Base-by-base conservation (phyloP, 2,797 vertebrate species). In the Allobates femoralis region DNA sequence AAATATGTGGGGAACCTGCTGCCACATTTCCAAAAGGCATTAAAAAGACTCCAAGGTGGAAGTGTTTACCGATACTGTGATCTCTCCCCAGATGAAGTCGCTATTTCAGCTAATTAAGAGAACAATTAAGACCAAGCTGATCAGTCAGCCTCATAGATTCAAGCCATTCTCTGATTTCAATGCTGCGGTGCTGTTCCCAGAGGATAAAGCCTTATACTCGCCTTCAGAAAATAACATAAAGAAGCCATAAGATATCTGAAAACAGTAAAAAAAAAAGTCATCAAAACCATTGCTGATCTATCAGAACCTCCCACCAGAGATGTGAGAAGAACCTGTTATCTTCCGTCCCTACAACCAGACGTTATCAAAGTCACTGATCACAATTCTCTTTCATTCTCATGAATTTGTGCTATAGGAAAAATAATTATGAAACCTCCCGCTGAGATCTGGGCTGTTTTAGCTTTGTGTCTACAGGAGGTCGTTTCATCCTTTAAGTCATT, bases 41-140 rank as follows among this genome's bases (percentile, higher is more conserved):
- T 90, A 89, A 90, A 89, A 89, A 93, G 94, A 91, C 95, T 95
- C 95, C 93, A 94, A 96, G 93, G 95, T 95, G 92, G 93, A 94
- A 93, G 90, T 94, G 93, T 94, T 95, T 94, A 93, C 94, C 94
- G 92, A 94, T 94, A 94, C 91, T 3, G 66, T 90, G 93, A 95
- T 95, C 93, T 95, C 95, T 96, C 95, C 96, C 93, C 93, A 96
- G 97, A 96, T 95, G 95, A 94, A 94, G 93, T 94, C 94, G 94
- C 94, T 94, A 93, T 96, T 95, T 94, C 94, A 97, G 96, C 96
- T 97, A 98, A 98, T 98, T 98, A 98, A 97, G 95, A 96, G 96
- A 97, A 96, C 96, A 97, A 97, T 98, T 97, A 97, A 95, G 96
- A 96, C 93, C 93, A 94, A 94, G 93, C 94, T 93, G 90, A 95